Conservation (phyloP, 2,797 vertebrate genomes). For the Sebastes umbrosus region DNA sequence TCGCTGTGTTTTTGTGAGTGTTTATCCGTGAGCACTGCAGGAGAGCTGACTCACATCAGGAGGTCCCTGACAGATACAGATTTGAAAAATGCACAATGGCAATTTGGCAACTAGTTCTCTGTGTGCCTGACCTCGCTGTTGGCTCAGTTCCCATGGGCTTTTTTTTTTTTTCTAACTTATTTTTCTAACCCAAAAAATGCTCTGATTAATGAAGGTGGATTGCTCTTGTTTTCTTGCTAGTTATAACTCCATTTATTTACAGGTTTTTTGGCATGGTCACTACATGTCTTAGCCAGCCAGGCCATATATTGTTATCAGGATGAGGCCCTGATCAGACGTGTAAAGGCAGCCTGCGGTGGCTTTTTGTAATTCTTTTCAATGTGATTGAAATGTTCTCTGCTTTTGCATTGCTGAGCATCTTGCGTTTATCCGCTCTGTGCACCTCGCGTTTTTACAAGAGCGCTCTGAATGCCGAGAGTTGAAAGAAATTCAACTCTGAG, state of each 20-base stretch:
- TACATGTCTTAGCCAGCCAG: not conserved
- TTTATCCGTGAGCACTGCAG: not conserved
- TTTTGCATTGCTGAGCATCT: too few species aligned
- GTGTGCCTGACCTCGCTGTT: slow-evolving; percentile 18
- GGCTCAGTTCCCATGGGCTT: not conserved
- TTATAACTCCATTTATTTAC: not conserved
- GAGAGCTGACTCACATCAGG: slow-evolving; percentile 10
- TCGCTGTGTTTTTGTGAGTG: not conserved
- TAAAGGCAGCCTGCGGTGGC: too few species aligned
- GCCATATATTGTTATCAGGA: not conserved
- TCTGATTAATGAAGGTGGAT: not conserved
- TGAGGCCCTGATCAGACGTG: too few species aligned
- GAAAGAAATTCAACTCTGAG: too few species aligned
- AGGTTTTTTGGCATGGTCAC: not conserved
- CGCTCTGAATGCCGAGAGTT: too few species aligned
- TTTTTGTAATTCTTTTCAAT: too few species aligned
- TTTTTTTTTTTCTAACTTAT: not conserved
- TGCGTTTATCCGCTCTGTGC: too few species aligned
- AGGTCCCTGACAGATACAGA: slow-evolving; percentile 18
- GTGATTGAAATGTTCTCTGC: too few species aligned
- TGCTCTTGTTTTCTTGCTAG: not conserved
- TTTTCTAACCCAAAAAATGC: not conserved
- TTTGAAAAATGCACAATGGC: slow-evolving; percentile 27
- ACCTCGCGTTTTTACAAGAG: too few species aligned
- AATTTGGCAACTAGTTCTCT: slow-evolving; percentile 5